A percentile compares a stretch with the other conserved stretches of the same genome.
Evolutionary conservation across 2,797 vertebrate genomes (phyloP).

Genomic region (Smutsia gigantea): DNA sequence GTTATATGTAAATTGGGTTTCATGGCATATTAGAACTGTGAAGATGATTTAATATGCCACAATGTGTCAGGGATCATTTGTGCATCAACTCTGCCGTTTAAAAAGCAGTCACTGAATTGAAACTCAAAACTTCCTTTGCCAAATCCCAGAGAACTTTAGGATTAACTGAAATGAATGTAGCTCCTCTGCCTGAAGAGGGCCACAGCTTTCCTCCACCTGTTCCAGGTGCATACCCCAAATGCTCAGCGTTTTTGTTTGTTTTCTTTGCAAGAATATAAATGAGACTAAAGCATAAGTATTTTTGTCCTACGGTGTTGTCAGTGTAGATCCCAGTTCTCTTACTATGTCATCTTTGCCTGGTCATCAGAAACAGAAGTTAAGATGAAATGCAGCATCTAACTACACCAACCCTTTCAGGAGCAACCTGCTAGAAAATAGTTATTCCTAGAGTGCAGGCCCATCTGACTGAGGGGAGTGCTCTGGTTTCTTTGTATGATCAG

Average conservation of each 20-base stretch:
- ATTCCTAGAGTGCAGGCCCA: neutral
- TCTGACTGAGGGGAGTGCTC: neutral
- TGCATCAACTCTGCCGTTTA: slow-evolving; percentile 70
- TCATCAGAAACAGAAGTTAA: neutral
- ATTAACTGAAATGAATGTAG: slow-evolving; percentile 43
- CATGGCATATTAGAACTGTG: slow-evolving; percentile 84
- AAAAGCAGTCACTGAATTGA: slow-evolving; percentile 71
- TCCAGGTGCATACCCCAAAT: slow-evolving; percentile 36
- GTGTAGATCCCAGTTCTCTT: slow-evolving; percentile 49
- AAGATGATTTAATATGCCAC: slow-evolving; percentile 84
- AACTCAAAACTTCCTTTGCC: slow-evolving; percentile 66
- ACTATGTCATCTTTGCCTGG: slow-evolving; percentile 52
- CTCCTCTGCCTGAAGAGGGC: slow-evolving; percentile 60
- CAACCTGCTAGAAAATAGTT: neutral
- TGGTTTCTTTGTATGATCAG: neutral
- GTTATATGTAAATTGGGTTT: slow-evolving; percentile 85
- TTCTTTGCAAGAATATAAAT: neutral
- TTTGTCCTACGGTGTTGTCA: slow-evolving; percentile 31
- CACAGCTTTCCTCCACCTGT: neutral
- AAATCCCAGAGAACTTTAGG: slow-evolving; percentile 73
- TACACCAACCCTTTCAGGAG: slow-evolving; percentile 57
- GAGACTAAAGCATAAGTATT: slow-evolving; percentile 56
- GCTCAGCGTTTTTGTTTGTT: accelerated
- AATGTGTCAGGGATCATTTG: slow-evolving; percentile 84
- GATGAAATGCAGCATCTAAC: slow-evolving; percentile 61